These are phyloP conservation scores for Amphimedon queenslandica DNA, from an alignment of 37 sponge, comb jelly and placozoan species.

Conservation along the genomic window DNA sequence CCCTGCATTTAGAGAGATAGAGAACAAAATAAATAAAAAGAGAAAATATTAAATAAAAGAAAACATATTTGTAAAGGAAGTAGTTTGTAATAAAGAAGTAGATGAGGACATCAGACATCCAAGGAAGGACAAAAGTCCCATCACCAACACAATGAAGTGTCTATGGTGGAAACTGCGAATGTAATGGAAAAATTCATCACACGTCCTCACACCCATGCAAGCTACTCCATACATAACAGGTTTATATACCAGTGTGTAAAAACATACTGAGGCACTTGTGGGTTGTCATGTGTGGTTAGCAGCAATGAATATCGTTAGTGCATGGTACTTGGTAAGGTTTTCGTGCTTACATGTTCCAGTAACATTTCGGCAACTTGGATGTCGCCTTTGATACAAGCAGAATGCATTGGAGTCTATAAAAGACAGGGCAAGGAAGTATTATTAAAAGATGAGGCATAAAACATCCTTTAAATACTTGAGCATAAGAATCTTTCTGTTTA, in stretches of 20 bases:
- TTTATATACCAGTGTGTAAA: background rate
- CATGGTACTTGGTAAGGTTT: no score
- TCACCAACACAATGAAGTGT: constrained; percentile 45
- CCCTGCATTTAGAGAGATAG: constrained; percentile 19
- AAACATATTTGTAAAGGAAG: background rate
- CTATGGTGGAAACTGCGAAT: constrained; percentile 83
- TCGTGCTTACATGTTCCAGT: constrained; percentile 57
- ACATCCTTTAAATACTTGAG: constrained; percentile 27
- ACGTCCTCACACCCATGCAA: constrained; percentile 4
- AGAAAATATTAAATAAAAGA: background rate
- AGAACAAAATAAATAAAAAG: background rate
- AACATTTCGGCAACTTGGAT: constrained; percentile 74
- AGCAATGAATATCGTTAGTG: constrained; percentile 2
- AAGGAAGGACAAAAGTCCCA: constrained; percentile 69
- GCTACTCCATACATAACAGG: background rate
- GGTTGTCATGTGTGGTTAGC: background rate
- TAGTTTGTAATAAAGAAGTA: background rate
- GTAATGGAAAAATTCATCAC: constrained; percentile 49
- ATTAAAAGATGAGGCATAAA: no score
- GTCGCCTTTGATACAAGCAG: constrained; percentile 72
- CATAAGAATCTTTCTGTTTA: constrained; percentile 70
- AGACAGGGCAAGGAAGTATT: background rate
- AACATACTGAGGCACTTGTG: background rate
- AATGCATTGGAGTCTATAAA: constrained; percentile 71
- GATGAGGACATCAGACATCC: constrained; percentile 71